Percentiles rank a stretch among this genome's conserved stretches.
These are phyloP conservation scores for Meghimatium bilineatum DNA, from an alignment of 2,888 invertebrate species.

Conservation along the genomic window DNA sequence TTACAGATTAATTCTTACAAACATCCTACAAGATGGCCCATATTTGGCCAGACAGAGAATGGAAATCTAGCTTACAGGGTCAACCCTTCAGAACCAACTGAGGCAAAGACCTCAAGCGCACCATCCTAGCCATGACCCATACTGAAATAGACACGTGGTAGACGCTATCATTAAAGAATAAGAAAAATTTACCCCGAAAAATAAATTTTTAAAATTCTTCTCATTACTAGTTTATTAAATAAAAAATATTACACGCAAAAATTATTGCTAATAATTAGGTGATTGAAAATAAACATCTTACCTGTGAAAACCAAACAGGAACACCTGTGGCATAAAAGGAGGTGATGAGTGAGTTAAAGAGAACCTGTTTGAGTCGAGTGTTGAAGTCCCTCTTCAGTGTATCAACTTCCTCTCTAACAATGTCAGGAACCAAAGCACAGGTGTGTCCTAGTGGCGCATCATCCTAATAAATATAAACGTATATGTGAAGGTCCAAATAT, in stretches of 20 bases:
- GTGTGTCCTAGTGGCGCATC: conserved; percentile 68
- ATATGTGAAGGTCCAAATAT: background rate
- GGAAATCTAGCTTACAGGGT: too few relatives aligned
- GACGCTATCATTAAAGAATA: too few relatives aligned
- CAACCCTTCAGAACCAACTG: too few relatives aligned
- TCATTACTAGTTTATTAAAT: too few relatives aligned
- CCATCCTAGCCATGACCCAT: too few relatives aligned
- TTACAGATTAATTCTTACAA: too few relatives aligned
- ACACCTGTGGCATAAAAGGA: conserved; percentile 93
- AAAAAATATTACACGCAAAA: background rate
- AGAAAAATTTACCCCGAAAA: too few relatives aligned
- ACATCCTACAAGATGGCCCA: too few relatives aligned
- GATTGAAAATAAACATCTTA: conserved; percentile 75
- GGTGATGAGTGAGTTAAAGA: conserved; percentile 89
- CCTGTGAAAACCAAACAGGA: conserved; percentile 92
- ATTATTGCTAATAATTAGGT: background rate
- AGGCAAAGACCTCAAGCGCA: too few relatives aligned
- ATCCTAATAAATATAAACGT: conserved; percentile 19
- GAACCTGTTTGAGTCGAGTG: conserved; percentile 89
- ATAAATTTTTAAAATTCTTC: too few relatives aligned
- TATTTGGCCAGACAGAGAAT: too few relatives aligned
- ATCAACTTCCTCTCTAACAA: conserved; percentile 88
- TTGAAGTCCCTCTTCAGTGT: conserved; percentile 91
- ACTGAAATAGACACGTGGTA: too few relatives aligned
- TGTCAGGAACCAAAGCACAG: conserved; percentile 77